Evolutionary conservation across 2,888 invertebrate genomes (phyloP).

Genomic region (Enchytraeus crypticus): DNA sequence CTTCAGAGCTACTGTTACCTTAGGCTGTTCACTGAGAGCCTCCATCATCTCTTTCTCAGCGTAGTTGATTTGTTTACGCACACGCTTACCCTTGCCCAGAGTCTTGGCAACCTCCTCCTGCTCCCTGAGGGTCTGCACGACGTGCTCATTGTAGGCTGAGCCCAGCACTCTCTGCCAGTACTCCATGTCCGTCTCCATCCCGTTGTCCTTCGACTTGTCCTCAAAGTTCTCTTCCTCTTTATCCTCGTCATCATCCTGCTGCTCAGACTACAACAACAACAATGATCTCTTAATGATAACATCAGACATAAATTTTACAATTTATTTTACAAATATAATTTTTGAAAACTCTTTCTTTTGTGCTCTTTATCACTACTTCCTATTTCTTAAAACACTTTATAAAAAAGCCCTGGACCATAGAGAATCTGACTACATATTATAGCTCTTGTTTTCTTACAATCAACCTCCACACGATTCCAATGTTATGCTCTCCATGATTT

Average conservation of each 20-base stretch:
- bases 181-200: slow-evolving; percentile 21
- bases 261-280: slow-evolving; percentile 1
- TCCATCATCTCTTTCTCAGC: slow-evolving; percentile 24
- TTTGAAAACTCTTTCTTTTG: no score
- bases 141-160: slow-evolving; percentile 23
- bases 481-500: no score
- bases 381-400: no score
- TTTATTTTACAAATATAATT: no score
- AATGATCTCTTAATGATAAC: not conserved
- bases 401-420: no score
- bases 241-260: slow-evolving; percentile 22
- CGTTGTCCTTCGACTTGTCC: slow-evolving; percentile 11
- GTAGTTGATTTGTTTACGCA: slow-evolving; percentile 27
- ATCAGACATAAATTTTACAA: no score
- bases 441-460: no score
- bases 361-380: no score
- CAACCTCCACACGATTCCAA: no score
- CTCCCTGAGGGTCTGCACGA: slow-evolving; percentile 16
- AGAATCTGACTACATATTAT: no score
- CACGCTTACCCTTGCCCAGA: slow-evolving; percentile 29
- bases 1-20: no score
- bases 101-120: slow-evolving; percentile 23
- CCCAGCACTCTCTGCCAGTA: slow-evolving; percentile 29
- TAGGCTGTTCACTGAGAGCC: slow-evolving; percentile 9
- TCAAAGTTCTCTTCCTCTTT: slow-evolving; percentile 15